phyloP scores from a whole-genome alignment of 2,888 invertebrate genomes.

The Vesta saturnalis region DNA sequence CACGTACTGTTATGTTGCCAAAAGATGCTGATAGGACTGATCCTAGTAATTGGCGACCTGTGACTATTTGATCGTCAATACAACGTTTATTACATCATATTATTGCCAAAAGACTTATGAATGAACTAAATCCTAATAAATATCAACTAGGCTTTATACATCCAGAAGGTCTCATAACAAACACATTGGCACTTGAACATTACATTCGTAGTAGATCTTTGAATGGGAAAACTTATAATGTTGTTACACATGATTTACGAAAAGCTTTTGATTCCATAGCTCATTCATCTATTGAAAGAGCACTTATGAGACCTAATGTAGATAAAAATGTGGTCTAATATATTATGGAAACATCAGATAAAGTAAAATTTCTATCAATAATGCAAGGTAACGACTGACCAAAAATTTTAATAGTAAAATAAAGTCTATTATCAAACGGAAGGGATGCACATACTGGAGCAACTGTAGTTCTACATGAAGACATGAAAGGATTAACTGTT shows the following conservation, averaged over 20 bases:
- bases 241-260: constrained; percentile 57
- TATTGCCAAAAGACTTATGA: constrained; percentile 33
- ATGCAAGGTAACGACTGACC: constrained; percentile 61
- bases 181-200: constrained; percentile 49
- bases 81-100: constrained; percentile 47
- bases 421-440: too few relatives aligned
- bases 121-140: constrained; percentile 21
- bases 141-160: constrained; percentile 51
- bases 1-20: constrained; percentile 36
- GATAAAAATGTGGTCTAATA: constrained; percentile 50
- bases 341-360: constrained; percentile 45
- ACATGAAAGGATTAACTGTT: too few relatives aligned
- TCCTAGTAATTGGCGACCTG: constrained; percentile 48
- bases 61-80: constrained; percentile 47
- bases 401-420: too few relatives aligned
- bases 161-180: constrained; percentile 56
- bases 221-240: constrained; percentile 48
- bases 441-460: too few relatives aligned
- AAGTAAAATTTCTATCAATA: constrained; percentile 37
- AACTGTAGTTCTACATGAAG: too few relatives aligned
- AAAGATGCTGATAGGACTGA: constrained; percentile 40
- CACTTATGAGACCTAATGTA: constrained; percentile 50
- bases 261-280: constrained; percentile 58
- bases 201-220: constrained; percentile 47
- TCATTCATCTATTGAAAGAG: constrained; percentile 42